A percentile compares a stretch with the other conserved stretches of the same genome.
Evolutionary conservation across 30 jellyfish, hydroid and myxozoan species (phyloP).

Genomic region (Aurelia aurita complex sp. Pacific): DNA sequence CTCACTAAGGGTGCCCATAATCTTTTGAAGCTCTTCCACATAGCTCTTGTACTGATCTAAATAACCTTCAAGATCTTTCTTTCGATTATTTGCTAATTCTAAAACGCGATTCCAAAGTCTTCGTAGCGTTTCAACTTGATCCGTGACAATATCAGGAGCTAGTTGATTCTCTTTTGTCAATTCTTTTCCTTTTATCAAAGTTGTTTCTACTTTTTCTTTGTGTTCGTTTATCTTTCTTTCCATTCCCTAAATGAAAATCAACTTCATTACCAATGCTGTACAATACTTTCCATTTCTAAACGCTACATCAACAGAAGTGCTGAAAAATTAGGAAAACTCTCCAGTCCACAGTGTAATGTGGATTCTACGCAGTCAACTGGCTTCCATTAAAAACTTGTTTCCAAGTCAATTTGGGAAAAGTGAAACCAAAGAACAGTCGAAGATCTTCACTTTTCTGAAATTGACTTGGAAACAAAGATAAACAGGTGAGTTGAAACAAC

Average conservation of each 20-base stretch:
- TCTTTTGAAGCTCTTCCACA: conserved; percentile 53
- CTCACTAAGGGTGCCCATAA: conserved; percentile 65
- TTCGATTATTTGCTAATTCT: conserved; percentile 12
- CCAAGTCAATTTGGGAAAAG: no score
- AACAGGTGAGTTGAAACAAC: no score
- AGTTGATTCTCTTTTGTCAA: conserved; percentile 24
- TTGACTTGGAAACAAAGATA: no score
- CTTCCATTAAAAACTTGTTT: no score
- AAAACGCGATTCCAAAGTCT: conserved; percentile 43
- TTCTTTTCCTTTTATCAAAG: conserved; percentile 31
- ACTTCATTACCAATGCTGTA: no score
- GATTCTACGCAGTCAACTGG: no score
- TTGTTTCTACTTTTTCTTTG: conserved; percentile 33
- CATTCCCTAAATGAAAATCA: conserved; percentile 27
- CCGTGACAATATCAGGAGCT: conserved; percentile 66
- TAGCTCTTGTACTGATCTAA: conserved; percentile 57
- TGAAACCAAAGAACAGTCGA: no score
- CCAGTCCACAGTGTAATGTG: no score
- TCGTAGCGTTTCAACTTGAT: conserved; percentile 43
- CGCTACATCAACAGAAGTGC: no score
- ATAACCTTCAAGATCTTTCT: conserved; percentile 50
- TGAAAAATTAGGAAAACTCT: no score
- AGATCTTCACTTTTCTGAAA: no score
- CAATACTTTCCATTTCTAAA: no score
- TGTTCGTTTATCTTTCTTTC: conserved; percentile 44